Evolutionary conservation across 2,797 vertebrate genomes (phyloP).

Genomic region (Emys orbicularis): DNA sequence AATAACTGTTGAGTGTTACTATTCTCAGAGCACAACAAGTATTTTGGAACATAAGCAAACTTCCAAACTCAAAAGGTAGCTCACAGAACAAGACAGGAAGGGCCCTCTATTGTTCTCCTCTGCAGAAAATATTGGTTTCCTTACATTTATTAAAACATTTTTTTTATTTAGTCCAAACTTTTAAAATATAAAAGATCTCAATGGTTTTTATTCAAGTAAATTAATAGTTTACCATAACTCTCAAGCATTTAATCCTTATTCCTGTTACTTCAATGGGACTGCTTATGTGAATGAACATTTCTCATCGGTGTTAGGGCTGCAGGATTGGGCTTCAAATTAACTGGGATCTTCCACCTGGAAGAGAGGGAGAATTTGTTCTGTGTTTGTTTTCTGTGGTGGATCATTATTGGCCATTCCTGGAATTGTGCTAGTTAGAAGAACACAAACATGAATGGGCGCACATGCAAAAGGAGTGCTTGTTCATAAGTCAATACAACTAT

Average conservation of each 20-base stretch:
- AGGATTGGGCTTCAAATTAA: background rate
- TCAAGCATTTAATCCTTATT: background rate
- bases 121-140: background rate
- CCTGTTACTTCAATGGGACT: background rate
- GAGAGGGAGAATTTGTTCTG: background rate
- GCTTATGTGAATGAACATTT: background rate
- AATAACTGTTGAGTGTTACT: slow-evolving; percentile 52
- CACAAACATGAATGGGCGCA: background rate
- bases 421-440: background rate
- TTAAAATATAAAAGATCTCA: background rate
- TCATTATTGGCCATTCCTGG: background rate
- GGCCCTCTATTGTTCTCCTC: background rate
- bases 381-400: background rate
- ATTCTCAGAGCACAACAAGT: slow-evolving; percentile 12
- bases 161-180: accelerated
- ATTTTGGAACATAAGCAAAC: slow-evolving; percentile 24
- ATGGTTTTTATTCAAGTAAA: background rate
- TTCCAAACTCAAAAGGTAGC: background rate
- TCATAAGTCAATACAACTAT: background rate
- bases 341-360: background rate
- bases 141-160: background rate
- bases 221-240: background rate
- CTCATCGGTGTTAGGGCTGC: background rate
- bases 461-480: background rate
- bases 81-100: accelerated